phyloP scores from a whole-genome alignment of 2,888 invertebrate genomes.

The Hydraecia micacea region DNA sequence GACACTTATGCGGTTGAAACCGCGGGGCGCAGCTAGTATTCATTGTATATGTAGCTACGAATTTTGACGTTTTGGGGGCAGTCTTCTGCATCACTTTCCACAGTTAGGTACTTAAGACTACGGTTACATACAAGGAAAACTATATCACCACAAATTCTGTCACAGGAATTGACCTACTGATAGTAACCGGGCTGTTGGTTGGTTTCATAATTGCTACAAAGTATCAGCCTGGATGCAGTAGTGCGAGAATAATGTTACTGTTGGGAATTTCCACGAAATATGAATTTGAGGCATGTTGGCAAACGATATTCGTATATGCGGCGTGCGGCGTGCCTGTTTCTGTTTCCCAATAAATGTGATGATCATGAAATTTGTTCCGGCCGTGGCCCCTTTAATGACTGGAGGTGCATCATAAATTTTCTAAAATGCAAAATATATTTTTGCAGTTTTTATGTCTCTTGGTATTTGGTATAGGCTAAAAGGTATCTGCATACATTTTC shows the following conservation, averaged over 20 bases:
- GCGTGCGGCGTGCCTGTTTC: conserved; percentile 24
- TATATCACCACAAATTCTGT: background rate
- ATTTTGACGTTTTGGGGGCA: background rate
- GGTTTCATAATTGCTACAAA: conserved; percentile 29
- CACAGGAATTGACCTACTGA: conserved; percentile 35
- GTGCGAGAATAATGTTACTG: conserved; percentile 38
- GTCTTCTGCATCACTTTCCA: background rate
- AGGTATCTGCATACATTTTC: conserved; percentile 43
- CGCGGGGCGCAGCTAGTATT: too few relatives aligned
- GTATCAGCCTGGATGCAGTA: conserved; percentile 37
- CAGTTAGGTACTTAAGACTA: background rate
- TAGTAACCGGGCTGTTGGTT: conserved; percentile 15
- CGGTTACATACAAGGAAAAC: background rate
- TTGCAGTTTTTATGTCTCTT: background rate
- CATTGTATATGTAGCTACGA: too few relatives aligned
- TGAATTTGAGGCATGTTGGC: conserved; percentile 23
- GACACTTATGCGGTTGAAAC: too few relatives aligned
- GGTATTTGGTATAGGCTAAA: background rate
- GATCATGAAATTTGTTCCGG: background rate
- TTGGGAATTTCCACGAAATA: conserved; percentile 48
- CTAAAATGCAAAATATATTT: background rate
- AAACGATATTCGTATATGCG: conserved; percentile 14
- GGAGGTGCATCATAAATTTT: background rate
- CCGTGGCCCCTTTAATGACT: background rate
- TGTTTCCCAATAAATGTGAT: conserved; percentile 16